Base-by-base conservation (phyloP, 2,888 invertebrate species). In the Tryphoninae sp. region DNA sequence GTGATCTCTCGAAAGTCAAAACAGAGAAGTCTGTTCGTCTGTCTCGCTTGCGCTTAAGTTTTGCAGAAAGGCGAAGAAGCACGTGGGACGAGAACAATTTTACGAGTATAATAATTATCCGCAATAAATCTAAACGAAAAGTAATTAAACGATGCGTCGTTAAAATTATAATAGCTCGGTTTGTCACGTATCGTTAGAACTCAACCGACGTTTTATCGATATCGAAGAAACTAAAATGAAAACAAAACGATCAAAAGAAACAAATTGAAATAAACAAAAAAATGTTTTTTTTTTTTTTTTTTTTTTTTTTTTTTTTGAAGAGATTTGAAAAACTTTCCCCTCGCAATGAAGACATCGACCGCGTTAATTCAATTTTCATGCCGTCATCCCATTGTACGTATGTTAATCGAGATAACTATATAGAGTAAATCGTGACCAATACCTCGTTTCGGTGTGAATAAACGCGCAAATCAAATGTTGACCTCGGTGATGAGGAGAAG, bases 391-490 rank as follows among this genome's bases (percentile, higher is more conserved):
- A 23, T 67, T 67, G 16, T 49, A 22, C 23, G 19, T 61, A 69
- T 69, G 79, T 45, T 65, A 59, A 79, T 73, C 49, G 55, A 40
- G 51, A 74, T 64, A 58, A 67, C 40, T 26, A 55, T 53, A 73
- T 68, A 23, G 76, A 61, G 67, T 72, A 73, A 73, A 67, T 73
- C 49, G 51, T 71, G 75, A 80, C 61, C 78, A 71, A 74, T 59
- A 26, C 19, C 55, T 53, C 61, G 64, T 65, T 62, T 51, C 22
- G 69, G 73, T 75, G 75, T 78, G 78, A 78, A 76, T 79, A 82
- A 75, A 78, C 71, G 72, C 61, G 75, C 78, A 67, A 75, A 82
- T 78, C 65, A 75, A 78, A 82, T 75, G 74, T 67, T 79, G 78
- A 71, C 77, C 78, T 82, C 78, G 83, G 74, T 40, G 67, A 77